Conservation (phyloP, 1,140 invertebrate genomes). For the Melanaphis sacchari region DNA sequence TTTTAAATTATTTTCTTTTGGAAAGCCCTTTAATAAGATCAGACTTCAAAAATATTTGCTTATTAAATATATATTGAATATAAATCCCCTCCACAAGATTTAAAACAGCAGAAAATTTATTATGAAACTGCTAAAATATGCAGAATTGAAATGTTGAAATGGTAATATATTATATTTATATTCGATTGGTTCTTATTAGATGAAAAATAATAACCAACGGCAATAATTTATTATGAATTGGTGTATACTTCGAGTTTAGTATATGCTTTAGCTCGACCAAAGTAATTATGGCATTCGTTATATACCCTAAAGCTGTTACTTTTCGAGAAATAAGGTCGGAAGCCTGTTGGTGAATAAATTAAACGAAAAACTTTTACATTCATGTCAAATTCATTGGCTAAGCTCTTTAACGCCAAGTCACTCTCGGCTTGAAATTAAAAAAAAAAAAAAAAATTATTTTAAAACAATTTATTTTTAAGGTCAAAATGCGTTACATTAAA, state of each 20-base stretch:
- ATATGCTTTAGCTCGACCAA: background rate
- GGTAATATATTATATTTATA: background rate
- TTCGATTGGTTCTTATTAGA: background rate
- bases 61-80: background rate
- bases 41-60: background rate
- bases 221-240: background rate
- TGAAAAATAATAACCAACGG: background rate
- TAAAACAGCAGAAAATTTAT: background rate
- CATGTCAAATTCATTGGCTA: background rate
- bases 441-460: background rate
- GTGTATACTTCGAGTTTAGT: background rate
- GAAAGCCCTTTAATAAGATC: background rate
- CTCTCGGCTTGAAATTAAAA: background rate
- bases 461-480: background rate
- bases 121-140: background rate
- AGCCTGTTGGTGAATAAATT: constrained; percentile 10
- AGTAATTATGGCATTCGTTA: constrained; percentile 16
- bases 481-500: background rate
- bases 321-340: background rate
- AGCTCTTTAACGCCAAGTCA: background rate
- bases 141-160: background rate
- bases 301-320: background rate
- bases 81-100: background rate
- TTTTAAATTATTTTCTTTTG: too few species aligned
- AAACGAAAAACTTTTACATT: background rate